phyloP scores from a whole-genome alignment of 2,113 vertebrate species.

The Melanotaenia duboulayi region DNA sequence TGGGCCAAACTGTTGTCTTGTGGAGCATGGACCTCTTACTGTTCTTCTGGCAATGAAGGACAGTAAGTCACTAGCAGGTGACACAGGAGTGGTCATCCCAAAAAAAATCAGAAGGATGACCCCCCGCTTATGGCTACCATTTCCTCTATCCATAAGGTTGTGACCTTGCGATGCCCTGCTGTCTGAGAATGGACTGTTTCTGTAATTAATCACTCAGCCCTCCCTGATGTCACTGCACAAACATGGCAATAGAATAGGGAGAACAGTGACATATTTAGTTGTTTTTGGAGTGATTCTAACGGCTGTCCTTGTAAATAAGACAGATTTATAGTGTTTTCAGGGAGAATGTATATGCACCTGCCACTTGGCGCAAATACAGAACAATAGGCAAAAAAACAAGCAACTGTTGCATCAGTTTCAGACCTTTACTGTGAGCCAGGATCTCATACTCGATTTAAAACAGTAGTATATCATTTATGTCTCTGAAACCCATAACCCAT shows the following conservation, averaged over 20 bases:
- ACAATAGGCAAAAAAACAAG: constrained; percentile 5
- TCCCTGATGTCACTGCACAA: constrained; percentile 76
- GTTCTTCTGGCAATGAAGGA: constrained; percentile 35
- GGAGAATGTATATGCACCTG: constrained; percentile 62
- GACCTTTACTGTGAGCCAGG: constrained; percentile 1
- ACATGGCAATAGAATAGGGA: constrained; percentile 55
- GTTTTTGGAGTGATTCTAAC: constrained; percentile 53
- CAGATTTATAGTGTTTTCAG: constrained; percentile 60
- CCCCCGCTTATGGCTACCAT: constrained; percentile 65
- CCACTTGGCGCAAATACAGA: constrained; percentile 8
- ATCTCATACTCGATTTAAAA: constrained; percentile 2
- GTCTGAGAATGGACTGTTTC: constrained; percentile 69
- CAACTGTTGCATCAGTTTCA: not conserved
- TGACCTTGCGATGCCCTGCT: constrained; percentile 71
- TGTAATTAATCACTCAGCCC: constrained; percentile 71
- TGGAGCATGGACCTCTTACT: constrained; percentile 33
- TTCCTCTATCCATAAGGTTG: constrained; percentile 77
- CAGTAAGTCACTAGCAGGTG: constrained; percentile 68
- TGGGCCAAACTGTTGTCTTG: constrained; percentile 51
- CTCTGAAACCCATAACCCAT: not conserved
- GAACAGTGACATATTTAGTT: constrained; percentile 59
- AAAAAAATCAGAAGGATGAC: constrained; percentile 73
- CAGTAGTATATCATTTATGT: not conserved
- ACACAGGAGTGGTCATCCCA: constrained; percentile 48
- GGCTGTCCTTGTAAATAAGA: constrained; percentile 44